These are phyloP conservation scores for Amphipyra tragopoginis DNA, from an alignment of 2,888 invertebrate genomes.

Conservation along the genomic window DNA sequence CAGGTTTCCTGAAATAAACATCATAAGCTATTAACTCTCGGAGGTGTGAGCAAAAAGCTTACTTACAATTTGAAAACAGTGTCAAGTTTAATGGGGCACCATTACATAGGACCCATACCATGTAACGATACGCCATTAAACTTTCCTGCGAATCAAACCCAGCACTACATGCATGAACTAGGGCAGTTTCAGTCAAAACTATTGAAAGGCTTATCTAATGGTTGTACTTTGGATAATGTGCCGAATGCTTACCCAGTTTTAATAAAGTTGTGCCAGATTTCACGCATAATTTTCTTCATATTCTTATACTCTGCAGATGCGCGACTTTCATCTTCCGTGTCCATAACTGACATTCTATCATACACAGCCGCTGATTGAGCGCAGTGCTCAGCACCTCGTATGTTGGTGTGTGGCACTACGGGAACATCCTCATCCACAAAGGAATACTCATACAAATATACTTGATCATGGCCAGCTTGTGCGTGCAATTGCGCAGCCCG, in stretches of 20 bases:
- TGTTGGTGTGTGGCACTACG: conserved; percentile 57
- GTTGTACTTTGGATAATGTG: conserved; percentile 1
- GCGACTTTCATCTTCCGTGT: conserved; percentile 17
- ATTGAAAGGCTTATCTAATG: too few species aligned
- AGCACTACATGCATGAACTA: too few species aligned
- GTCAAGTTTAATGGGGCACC: too few species aligned
- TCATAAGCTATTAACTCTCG: too few species aligned
- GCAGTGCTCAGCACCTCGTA: conserved; percentile 65
- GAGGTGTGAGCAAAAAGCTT: too few species aligned
- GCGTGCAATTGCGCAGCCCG: conserved; percentile 63
- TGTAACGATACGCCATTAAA: too few species aligned
- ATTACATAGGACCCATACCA: too few species aligned
- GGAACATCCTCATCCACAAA: conserved; percentile 64
- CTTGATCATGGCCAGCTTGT: conserved; percentile 65
- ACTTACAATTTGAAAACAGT: too few species aligned
- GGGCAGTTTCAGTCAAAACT: too few species aligned
- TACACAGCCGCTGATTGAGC: conserved; percentile 62
- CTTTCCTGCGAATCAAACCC: too few species aligned
- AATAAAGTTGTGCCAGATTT: conserved; percentile 67
- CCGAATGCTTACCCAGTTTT: conserved; percentile 26
- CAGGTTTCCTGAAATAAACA: too few species aligned
- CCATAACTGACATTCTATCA: conserved; percentile 33
- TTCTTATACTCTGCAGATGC: conserved; percentile 52
- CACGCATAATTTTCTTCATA: conserved; percentile 56
- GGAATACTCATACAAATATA: conserved; percentile 74